phyloP scores from a whole-genome alignment of 2,797 vertebrate species.

The Pseudotriccus pelzelni region DNA sequence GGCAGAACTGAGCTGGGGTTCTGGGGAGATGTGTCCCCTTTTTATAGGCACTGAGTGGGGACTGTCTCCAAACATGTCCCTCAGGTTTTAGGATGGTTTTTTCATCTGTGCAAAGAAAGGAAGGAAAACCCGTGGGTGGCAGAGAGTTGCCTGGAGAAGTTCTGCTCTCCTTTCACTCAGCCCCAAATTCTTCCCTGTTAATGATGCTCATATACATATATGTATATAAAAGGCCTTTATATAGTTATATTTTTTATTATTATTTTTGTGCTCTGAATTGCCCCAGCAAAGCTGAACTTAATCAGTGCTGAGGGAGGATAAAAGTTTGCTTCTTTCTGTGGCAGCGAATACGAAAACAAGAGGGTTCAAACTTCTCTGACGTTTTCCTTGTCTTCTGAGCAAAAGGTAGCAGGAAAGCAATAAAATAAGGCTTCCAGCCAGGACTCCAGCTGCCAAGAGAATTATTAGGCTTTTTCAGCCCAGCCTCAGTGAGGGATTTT shows the following conservation, averaged over 20 bases:
- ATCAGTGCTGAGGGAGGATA: neutral
- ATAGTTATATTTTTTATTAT: neutral
- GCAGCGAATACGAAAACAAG: neutral
- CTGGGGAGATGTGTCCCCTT: neutral
- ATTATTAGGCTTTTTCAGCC: slow-evolving; percentile 10
- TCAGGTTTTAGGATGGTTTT: rapidly evolving
- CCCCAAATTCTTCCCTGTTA: neutral
- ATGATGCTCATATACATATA: neutral
- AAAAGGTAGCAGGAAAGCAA: neutral
- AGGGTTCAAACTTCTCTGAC: neutral
- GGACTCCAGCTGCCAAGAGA: neutral
- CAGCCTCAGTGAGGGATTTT: neutral
- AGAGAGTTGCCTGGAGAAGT: neutral
- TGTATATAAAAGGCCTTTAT: neutral
- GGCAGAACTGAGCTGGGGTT: neutral
- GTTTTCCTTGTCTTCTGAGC: neutral
- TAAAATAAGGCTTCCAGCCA: neutral
- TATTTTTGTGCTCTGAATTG: neutral
- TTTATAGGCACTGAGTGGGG: neutral
- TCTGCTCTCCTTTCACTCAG: neutral
- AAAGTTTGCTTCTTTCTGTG: neutral
- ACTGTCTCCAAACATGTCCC: neutral
- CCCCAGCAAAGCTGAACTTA: neutral
- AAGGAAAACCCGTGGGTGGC: neutral
- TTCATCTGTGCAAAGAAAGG: neutral